phyloP scores from a whole-genome alignment of 1,140 invertebrate genomes.

The Habropoda laboriosa region DNA sequence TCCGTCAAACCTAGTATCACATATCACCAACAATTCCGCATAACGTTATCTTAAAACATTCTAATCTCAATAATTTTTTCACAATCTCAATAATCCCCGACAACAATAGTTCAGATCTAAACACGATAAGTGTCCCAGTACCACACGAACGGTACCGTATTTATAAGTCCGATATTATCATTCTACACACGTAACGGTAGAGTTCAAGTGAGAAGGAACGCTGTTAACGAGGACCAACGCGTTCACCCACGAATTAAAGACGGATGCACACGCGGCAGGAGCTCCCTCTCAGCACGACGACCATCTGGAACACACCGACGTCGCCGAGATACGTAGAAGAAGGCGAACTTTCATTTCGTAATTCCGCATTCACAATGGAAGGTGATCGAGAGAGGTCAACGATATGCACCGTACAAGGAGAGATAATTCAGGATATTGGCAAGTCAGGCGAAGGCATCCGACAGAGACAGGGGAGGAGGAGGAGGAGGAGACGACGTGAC shows the following conservation, averaged over 20 bases:
- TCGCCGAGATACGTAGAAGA: not conserved
- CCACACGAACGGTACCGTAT: no score
- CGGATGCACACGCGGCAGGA: no score
- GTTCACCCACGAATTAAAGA: not conserved
- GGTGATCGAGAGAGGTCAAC: conserved; percentile 18
- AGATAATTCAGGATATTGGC: conserved; percentile 26
- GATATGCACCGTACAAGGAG: conserved; percentile 5
- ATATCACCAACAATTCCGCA: no score
- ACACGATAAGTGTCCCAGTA: no score
- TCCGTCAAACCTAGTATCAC: no score
- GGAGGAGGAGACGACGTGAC: conserved; percentile 5
- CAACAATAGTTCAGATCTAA: no score
- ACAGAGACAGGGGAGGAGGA: not conserved
- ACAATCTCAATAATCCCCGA: no score
- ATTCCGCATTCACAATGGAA: conserved; percentile 31
- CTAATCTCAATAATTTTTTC: no score
- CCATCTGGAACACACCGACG: not conserved
- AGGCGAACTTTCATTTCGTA: conserved; percentile 22
- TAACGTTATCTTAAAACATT: no score
- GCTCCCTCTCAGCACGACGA: not conserved
- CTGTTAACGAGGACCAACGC: conserved; percentile 18
- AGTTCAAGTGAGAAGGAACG: not conserved
- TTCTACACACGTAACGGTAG: no score
- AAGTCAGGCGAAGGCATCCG: conserved; percentile 1
- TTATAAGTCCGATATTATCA: no score